These are phyloP conservation scores for Macrobrachium rosenbergii DNA, from an alignment of 1,140 invertebrate genomes.

Conservation along the genomic window DNA sequence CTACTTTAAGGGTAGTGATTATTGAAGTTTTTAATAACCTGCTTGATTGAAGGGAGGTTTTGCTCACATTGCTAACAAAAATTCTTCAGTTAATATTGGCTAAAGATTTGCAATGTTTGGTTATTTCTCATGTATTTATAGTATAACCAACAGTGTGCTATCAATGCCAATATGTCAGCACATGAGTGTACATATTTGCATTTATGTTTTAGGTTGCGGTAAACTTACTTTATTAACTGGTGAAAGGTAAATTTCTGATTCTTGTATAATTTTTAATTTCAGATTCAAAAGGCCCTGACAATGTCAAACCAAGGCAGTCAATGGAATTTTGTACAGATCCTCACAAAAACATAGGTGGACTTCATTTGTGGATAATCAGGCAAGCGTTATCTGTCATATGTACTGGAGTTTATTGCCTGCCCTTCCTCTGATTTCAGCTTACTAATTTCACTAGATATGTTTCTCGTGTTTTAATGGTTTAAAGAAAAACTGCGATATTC, in stretches of 20 bases:
- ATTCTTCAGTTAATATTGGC: no score
- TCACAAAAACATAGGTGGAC: constrained; percentile 84
- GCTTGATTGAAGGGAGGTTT: no score
- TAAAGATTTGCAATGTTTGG: no score
- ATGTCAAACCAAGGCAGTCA: constrained; percentile 87
- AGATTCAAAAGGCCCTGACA: constrained; percentile 76
- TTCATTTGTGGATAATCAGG: constrained; percentile 77
- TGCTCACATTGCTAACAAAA: no score
- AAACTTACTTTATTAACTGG: neutral
- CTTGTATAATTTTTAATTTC: neutral
- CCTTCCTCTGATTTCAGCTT: neutral
- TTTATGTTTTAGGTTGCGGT: no score
- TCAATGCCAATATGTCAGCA: no score
- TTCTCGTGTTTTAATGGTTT: neutral
- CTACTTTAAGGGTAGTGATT: no score
- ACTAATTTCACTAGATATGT: neutral
- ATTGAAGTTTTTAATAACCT: no score
- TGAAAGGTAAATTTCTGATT: neutral
- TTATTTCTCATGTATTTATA: no score
- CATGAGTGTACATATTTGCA: no score
- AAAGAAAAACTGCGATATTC: no score
- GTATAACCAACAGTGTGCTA: no score
- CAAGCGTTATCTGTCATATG: neutral
- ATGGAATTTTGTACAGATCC: constrained; percentile 85
- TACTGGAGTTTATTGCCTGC: neutral